Conservation (phyloP, 2,797 vertebrate species). For the Malurus splendens region DNA sequence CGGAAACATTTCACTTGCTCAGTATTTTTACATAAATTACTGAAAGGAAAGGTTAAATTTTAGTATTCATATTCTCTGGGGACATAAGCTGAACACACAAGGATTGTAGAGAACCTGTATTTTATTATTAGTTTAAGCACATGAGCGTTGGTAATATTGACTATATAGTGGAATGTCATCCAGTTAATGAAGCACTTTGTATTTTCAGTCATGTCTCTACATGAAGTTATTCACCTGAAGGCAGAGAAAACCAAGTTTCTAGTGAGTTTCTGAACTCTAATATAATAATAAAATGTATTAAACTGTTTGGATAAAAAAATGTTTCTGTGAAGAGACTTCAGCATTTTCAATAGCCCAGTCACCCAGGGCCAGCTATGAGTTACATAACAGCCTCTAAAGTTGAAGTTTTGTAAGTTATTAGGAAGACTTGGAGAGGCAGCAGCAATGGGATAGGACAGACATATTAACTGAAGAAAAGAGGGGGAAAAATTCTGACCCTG, state of each 20-base stretch:
- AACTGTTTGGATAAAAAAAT: background rate
- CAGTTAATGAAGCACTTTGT: background rate
- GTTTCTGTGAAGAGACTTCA: background rate
- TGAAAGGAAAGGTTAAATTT: background rate
- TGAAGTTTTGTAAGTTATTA: background rate
- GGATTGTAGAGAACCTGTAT: background rate
- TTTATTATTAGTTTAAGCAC: background rate
- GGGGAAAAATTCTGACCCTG: background rate
- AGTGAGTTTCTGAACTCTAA: background rate
- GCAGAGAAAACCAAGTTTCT: background rate
- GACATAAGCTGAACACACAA: background rate
- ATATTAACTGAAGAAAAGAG: background rate
- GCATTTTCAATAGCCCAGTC: background rate
- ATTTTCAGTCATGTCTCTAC: background rate
- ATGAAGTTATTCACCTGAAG: background rate
- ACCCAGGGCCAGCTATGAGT: background rate
- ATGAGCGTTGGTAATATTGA: background rate
- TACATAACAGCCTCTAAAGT: background rate
- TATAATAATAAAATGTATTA: background rate
- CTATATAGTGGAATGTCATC: background rate
- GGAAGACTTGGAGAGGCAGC: background rate
- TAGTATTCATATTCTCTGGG: background rate
- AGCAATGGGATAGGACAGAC: background rate
- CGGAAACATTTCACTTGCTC: background rate
- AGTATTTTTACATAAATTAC: background rate